Evolutionary conservation across 2,797 vertebrate species (phyloP), one percentile per base, ranked within the genome.

Genomic region (Trachops cirrhosus): DNA sequence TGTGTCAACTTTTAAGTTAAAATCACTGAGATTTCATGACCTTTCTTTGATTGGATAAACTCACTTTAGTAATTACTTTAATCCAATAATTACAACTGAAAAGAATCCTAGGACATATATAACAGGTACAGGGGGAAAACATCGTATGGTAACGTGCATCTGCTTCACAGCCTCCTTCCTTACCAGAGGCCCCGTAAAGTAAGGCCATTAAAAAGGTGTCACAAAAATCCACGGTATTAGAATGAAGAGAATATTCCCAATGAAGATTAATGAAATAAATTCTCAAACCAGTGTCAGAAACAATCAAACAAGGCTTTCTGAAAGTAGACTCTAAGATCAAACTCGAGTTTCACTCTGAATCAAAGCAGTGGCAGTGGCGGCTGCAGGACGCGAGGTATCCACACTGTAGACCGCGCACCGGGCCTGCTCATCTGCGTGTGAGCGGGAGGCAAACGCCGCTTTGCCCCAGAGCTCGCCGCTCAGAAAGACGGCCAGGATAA

Each of bases 31-130:
- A 93, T 97, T 96, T 95, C 94, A 85, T 97, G 84, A 90, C 73
- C 73, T 92, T 93, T 95, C 93, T 98, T 97, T 96, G 92, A 98
- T 97, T 89, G 96, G 93, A 93, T 59, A 80, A 82, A 97, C 32
- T 87, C 96, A 97, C 68, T 97, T 92, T 70, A 96, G 77, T 87
- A 95, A 92, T 84, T 93, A 93, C 54, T 90, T 97, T 96, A 97
- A 93, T 93, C 74, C 80, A 97, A 84, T 89, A 78, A 97, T 97
- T 94, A 94, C 62, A 78, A 78, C 18, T 57, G 79, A 96, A 74
- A 86, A 90, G 73, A 94, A 34, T 57, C 54, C 37, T 57, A 70
- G 3, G 39, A 52, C 2, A 34, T 26, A 94, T 22, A 59, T 22
- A 91, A 83, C 57, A 75, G 18, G 34, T 16, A 22, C 0, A 6